phyloP scores from a whole-genome alignment of 1,140 invertebrate genomes.

The Drosophila trapezifrons region DNA sequence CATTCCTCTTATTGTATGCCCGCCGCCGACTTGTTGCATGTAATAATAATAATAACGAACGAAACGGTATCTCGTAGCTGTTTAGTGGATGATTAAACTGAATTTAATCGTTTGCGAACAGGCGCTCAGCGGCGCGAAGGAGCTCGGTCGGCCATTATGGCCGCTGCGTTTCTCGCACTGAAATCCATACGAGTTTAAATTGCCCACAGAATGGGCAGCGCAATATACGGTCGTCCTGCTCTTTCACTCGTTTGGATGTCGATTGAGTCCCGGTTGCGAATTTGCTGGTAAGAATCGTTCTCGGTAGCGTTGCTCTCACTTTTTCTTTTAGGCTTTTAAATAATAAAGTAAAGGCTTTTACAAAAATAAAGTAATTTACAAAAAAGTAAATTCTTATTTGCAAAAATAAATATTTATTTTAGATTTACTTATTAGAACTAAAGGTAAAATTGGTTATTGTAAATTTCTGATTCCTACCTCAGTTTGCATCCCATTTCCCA shows the following conservation, averaged over 20 bases:
- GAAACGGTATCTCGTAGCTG: constrained; percentile 81
- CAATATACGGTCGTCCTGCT: constrained; percentile 55
- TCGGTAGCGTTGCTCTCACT: neutral
- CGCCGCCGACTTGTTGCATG: constrained; percentile 67
- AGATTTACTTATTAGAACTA: neutral
- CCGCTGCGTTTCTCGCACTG: constrained; percentile 63
- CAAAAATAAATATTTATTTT: no score
- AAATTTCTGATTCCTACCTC: neutral
- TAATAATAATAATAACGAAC: constrained; percentile 83
- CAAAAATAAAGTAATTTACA: neutral
- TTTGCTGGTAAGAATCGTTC: constrained; percentile 25
- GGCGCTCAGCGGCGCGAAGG: constrained; percentile 65
- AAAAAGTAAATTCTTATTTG: neutral
- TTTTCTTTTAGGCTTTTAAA: no score
- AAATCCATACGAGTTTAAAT: constrained; percentile 74
- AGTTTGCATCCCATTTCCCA: constrained; percentile 34
- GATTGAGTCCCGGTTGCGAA: constrained; percentile 45
- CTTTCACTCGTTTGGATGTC: constrained; percentile 19
- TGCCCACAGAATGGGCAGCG: constrained; percentile 50
- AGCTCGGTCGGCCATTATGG: constrained; percentile 41
- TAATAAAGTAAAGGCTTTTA: no score
- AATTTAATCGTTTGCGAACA: constrained; percentile 84
- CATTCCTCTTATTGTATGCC: constrained; percentile 48
- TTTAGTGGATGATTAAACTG: constrained; percentile 84
- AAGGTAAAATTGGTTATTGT: neutral